phyloP scores from a whole-genome alignment of 2,113 vertebrate species.

The Crotalus viridis region DNA sequence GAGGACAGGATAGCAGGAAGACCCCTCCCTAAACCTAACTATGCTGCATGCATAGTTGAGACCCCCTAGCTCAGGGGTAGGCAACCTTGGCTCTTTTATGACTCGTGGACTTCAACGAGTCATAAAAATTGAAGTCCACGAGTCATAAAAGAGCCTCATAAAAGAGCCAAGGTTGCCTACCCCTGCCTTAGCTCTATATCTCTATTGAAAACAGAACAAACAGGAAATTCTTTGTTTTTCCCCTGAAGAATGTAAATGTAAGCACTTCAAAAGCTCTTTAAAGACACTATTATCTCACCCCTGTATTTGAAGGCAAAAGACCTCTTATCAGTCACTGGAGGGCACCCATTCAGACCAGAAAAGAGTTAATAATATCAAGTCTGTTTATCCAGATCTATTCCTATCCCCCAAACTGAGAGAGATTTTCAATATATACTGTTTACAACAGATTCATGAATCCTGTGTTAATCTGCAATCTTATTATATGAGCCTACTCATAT shows the following conservation, averaged over 20 bases:
- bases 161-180: too few species aligned
- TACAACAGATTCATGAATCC: background rate
- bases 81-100: too few species aligned
- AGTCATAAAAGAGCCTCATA: too few species aligned
- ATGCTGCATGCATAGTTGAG: background rate
- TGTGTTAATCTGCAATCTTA: background rate
- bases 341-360: background rate
- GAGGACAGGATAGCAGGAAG: background rate
- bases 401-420: background rate
- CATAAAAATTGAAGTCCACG: too few species aligned
- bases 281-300: background rate
- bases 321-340: background rate
- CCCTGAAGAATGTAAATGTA: background rate
- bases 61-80: too few species aligned
- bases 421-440: background rate
- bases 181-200: too few species aligned
- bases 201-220: background rate
- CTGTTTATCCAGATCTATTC: background rate
- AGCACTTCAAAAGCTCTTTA: background rate
- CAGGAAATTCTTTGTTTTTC: background rate
- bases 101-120: too few species aligned
- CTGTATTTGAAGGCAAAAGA: background rate
- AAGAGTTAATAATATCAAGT: background rate
- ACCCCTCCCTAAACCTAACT: background rate
- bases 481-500: background rate